Percentiles rank a stretch among this genome's conserved stretches.
Conservation (phyloP, 2,797 vertebrate genomes). For the Chaetodon trifasciatus region DNA sequence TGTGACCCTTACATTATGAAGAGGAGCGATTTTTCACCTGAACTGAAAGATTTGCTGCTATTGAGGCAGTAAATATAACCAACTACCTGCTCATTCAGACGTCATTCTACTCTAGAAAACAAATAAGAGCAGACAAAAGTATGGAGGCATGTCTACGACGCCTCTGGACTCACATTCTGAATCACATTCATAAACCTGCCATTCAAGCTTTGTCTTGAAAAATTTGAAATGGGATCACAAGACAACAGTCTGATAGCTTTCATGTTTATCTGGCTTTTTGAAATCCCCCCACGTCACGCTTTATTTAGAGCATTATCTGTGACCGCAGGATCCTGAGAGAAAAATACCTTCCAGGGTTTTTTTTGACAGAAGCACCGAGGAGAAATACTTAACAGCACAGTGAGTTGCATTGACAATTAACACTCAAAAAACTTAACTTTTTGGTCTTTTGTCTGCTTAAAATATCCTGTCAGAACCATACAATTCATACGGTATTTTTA, state of each 20-base stretch:
- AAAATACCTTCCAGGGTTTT: background rate
- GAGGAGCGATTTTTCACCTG: no score
- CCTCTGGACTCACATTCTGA: no score
- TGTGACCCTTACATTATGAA: no score
- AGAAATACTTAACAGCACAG: background rate
- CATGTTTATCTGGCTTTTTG: background rate
- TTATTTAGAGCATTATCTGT: background rate
- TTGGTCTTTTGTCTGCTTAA: no score
- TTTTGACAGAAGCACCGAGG: background rate
- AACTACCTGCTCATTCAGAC: no score
- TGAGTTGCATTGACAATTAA: background rate
- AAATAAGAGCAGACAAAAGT: no score
- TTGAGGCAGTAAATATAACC: no score
- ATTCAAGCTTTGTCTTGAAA: background rate
- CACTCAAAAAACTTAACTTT: background rate
- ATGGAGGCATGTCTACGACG: no score
- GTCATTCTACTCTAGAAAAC: no score
- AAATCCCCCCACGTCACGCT: background rate
- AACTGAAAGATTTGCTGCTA: no score
- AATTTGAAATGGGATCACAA: background rate
- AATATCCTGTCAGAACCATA: no score
- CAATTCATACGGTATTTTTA: no score
- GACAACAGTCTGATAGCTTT: background rate
- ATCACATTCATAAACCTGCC: background rate
- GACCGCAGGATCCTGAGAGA: background rate